These are phyloP conservation scores for Epistrophella euchroma DNA, from an alignment of 2,888 invertebrate species.

Conservation along the genomic window DNA sequence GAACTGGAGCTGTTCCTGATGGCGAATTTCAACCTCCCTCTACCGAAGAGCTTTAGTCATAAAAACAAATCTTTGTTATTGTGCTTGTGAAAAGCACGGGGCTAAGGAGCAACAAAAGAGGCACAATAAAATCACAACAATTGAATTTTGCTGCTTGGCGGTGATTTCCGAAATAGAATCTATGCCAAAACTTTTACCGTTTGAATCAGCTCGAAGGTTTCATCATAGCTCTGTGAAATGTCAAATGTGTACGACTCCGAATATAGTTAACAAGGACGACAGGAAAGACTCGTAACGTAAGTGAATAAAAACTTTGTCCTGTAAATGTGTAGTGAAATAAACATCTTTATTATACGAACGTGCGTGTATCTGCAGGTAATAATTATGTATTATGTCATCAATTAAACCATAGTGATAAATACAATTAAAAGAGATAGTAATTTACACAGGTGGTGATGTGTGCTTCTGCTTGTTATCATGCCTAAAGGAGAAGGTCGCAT, in stretches of 20 bases:
- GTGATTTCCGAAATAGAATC: conserved; percentile 20
- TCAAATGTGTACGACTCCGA: neutral
- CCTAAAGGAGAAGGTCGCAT: neutral
- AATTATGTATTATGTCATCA: conserved; percentile 1
- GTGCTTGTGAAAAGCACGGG: neutral
- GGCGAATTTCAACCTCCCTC: neutral
- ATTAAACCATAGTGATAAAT: conserved; percentile 26
- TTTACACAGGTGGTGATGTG: conserved; percentile 17
- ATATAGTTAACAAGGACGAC: neutral
- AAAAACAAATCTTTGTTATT: neutral
- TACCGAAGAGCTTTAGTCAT: conserved; percentile 7
- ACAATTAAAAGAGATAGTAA: conserved; percentile 3
- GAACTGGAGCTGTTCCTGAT: too few relatives aligned
- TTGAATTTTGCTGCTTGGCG: conserved; percentile 35
- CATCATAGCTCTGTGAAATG: conserved; percentile 10
- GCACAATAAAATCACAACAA: conserved; percentile 24
- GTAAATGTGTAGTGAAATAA: neutral
- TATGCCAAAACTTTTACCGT: conserved; percentile 2
- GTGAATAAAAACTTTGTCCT: conserved; percentile 21
- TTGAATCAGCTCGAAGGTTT: conserved; percentile 14
- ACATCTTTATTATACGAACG: neutral
- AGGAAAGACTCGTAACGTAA: neutral
- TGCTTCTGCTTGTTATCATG: neutral
- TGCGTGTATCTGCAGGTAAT: conserved; percentile 2
- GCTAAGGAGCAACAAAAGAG: neutral